Percentiles rank a stretch among this genome's conserved stretches.
Evolutionary conservation across 2,888 invertebrate genomes (phyloP).

Genomic region (Muscina levida): DNA sequence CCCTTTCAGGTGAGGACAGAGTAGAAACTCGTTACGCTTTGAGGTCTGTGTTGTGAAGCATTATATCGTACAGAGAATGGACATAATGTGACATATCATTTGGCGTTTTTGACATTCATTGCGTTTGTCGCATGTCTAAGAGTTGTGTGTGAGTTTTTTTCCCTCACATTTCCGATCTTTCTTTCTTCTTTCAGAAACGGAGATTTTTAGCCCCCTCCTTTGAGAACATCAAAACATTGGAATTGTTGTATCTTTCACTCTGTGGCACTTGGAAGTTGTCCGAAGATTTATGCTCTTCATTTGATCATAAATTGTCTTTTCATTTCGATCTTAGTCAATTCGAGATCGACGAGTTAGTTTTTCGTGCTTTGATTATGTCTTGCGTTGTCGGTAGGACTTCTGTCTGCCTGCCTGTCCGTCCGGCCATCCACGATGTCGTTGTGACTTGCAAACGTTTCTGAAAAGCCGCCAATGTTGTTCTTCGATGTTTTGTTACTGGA

Average conservation of each 20-base stretch:
- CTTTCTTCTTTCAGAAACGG: no score
- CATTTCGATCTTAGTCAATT: slow-evolving; percentile 50
- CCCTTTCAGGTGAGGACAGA: background rate
- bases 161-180: background rate
- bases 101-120: slow-evolving; percentile 66
- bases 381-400: slow-evolving; percentile 3
- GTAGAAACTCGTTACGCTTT: slow-evolving; percentile 48
- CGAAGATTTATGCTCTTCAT: slow-evolving; percentile 65
- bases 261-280: slow-evolving; percentile 47
- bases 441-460: slow-evolving; percentile 55
- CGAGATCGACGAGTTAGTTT: slow-evolving; percentile 1
- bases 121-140: slow-evolving; percentile 77
- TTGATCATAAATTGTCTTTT: slow-evolving; percentile 65
- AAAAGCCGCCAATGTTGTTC: slow-evolving; percentile 55
- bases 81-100: slow-evolving; percentile 67
- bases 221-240: slow-evolving; percentile 46
- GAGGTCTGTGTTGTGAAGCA: slow-evolving; percentile 38
- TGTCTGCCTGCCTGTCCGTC: background rate
- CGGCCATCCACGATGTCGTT: slow-evolving; percentile 5
- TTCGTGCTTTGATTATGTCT: slow-evolving; percentile 59
- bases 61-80: slow-evolving; percentile 52
- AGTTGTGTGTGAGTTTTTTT: slow-evolving; percentile 49
- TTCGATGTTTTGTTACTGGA: slow-evolving; percentile 26
- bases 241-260: slow-evolving; percentile 42
- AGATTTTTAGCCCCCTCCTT: background rate